Base-by-base conservation (phyloP, 2,888 invertebrate genomes). In the Sceliomorpha sp. region DNA sequence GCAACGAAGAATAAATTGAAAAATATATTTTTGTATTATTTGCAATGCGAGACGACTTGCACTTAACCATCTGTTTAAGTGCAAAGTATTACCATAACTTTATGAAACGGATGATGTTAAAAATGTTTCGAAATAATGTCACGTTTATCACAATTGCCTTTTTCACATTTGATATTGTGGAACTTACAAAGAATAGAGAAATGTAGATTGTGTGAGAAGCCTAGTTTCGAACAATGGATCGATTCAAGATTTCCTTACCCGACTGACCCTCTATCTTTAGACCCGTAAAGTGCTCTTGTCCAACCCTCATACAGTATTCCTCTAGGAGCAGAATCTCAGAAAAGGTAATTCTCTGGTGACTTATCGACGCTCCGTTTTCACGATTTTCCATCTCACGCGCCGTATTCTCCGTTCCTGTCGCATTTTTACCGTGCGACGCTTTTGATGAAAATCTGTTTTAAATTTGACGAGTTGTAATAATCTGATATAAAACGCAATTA, bases 231-330 rank as follows among this genome's bases (percentile, higher is more conserved):
- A 55, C 36, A 55, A 44, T 58, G 32, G 15, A 47, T 58, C 37
- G 39, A 56, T 56, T 55, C 26, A n/a, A 56, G 31, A 37, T 45
- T 45, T 56, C 45, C 37, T 48, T 63, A 63, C 63, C 63, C 20
- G 48, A 42, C 29, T 48, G 48, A 63, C 40, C 34, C 2, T 40
- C 29, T 40, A 59, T 40, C 12, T 59, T 34, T 29, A 36, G 14
- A 42, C 13, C 50, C 10, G 20, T 14, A 14, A 45, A 45, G 20
- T 44, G 10, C 24, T 12, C 29, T 24, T 45, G 9, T 4, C 24
- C 58, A 6, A 32, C 15, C 17, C 12, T 50, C 2, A 14, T 40
- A 12, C 8, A 1, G 42, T 40, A 36, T 36, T 60, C 45, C 31
- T 44, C 44, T 20, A 44, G 26, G 1, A 27, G 37, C n/a, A 44